Evolutionary conservation across 64 coral and sea anemone species (phyloP), one percentile per base, ranked within the genome.

Genomic region (Orbicella faveolata): DNA sequence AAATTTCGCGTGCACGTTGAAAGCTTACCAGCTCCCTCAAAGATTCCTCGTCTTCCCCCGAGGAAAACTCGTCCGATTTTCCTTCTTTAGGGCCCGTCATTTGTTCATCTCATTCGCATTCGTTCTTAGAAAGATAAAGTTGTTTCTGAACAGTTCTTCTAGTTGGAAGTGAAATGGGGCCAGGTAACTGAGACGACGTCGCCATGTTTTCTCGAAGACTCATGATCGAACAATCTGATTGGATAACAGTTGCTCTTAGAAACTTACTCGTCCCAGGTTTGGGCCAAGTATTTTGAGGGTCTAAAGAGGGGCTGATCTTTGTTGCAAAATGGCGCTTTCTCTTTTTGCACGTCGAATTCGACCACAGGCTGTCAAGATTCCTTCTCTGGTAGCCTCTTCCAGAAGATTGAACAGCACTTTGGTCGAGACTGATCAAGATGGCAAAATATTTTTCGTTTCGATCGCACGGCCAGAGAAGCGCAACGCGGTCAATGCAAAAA

Each of bases 381-480:
- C 90, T 48, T 53, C 61, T 36, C 25, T 87, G 36, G 18, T 86
- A 61, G 75, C 83, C 25, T 26, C 61, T 0, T 34, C 41, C 15
- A 87, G 54, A 13, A 92, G 90, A 61, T 82, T 94, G 34, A 67
- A 87, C 51, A 91, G 77, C 73, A 36, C 77, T 76, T 63, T 95
- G 10, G 96, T 98, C 9, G 83, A 93, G 75, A 98, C 87, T 68
- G 90, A 90, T 35, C 91, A 91, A 83, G 89, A 86, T 75, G 96
- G 88, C 63, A 90, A 95, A 73, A 94, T 98, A 6, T 91, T 95
- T 39, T 14, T 90, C 6, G 93, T 98, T 16, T 88, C 88, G 21
- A 98, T 98, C n/a, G 73, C 80, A 85, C 96, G 96, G 26, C 96
- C 96, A 18, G 96, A 98, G 61, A 95, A 95, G 87, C 77, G 96